Percentiles rank a stretch among this genome's conserved stretches.
These are phyloP conservation scores for Betta splendens DNA, from an alignment of 2,797 vertebrate genomes.

Conservation along the genomic window DNA sequence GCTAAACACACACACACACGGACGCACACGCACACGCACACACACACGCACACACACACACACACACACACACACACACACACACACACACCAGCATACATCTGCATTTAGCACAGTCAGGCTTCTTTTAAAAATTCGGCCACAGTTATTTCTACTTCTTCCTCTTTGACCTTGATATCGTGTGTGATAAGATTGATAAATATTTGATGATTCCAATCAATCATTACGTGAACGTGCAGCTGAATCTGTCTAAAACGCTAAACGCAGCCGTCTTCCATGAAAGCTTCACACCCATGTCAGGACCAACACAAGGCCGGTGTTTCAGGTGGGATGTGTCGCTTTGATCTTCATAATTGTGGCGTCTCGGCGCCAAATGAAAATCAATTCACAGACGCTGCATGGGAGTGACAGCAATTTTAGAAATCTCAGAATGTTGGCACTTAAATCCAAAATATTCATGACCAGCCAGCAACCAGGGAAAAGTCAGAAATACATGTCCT, in stretches of 20 bases:
- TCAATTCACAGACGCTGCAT: background rate
- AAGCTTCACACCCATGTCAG: background rate
- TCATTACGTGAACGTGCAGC: too few relatives aligned
- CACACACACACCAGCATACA: constrained; percentile 39
- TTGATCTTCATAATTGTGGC: background rate
- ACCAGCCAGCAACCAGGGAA: background rate
- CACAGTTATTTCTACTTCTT: constrained; percentile 25
- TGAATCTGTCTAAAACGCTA: too few relatives aligned
- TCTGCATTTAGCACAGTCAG: constrained; percentile 45
- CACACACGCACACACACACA: constrained; percentile 23
- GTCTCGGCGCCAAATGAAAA: background rate
- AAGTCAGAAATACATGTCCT: background rate
- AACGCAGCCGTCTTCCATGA: too few relatives aligned
- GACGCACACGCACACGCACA: constrained; percentile 12
- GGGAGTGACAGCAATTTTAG: background rate
- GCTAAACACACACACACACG: constrained; percentile 12
- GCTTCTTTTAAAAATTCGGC: constrained; percentile 1
- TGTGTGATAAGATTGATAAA: constrained; percentile 16
- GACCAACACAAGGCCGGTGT: background rate
- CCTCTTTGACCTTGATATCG: constrained; percentile 19
- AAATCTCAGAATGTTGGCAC: background rate
- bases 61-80: constrained; percentile 17
- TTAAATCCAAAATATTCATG: background rate
- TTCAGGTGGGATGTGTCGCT: background rate
- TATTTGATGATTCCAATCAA: constrained; percentile 1